These are phyloP conservation scores for Thaumetopoea pityocampa DNA, from an alignment of 1,140 invertebrate genomes.

Conservation along the genomic window DNA sequence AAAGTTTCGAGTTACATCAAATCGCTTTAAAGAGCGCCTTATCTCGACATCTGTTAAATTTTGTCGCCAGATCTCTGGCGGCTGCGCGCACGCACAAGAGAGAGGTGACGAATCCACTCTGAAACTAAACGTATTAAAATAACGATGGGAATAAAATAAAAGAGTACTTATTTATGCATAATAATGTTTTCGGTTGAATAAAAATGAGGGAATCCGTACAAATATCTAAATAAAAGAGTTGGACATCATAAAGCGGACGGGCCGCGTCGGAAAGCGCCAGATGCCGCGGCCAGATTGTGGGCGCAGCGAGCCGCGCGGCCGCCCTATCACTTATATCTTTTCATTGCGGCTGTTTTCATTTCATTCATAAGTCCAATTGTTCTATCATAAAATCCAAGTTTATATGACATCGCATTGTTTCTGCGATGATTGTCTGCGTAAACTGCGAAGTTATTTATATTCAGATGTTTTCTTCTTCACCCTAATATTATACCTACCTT, in stretches of 20 bases:
- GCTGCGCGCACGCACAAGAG: conserved; percentile 37
- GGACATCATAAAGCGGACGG: conserved; percentile 46
- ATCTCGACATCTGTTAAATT: conserved; percentile 62
- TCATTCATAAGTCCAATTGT: conserved; percentile 67
- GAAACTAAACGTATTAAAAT: conserved; percentile 58
- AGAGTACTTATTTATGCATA: conserved; percentile 67
- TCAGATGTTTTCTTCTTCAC: too few relatives aligned
- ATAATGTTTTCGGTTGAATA: conserved; percentile 66
- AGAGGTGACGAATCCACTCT: conserved; percentile 58
- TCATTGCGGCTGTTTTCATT: conserved; percentile 70
- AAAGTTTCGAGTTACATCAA: conserved; percentile 63
- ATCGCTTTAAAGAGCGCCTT: conserved; percentile 54
- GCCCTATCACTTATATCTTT: conserved; percentile 67
- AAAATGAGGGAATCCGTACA: conserved; percentile 64
- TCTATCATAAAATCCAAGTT: conserved; percentile 34
- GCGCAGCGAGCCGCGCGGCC: conserved; percentile 10
- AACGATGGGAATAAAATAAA: conserved; percentile 67
- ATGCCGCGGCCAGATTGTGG: conserved; percentile 62
- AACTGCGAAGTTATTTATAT: conserved; percentile 18
- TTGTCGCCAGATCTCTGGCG: conserved; percentile 57
- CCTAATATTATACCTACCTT: too few relatives aligned
- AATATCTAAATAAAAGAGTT: conserved; percentile 68
- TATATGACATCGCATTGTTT: conserved; percentile 23
- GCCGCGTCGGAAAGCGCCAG: conserved; percentile 35
- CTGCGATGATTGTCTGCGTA: too few relatives aligned